Evolutionary conservation across 2,113 vertebrate genomes (phyloP), one percentile per base, ranked within the genome.

Genomic region (Mirounga angustirostris): DNA sequence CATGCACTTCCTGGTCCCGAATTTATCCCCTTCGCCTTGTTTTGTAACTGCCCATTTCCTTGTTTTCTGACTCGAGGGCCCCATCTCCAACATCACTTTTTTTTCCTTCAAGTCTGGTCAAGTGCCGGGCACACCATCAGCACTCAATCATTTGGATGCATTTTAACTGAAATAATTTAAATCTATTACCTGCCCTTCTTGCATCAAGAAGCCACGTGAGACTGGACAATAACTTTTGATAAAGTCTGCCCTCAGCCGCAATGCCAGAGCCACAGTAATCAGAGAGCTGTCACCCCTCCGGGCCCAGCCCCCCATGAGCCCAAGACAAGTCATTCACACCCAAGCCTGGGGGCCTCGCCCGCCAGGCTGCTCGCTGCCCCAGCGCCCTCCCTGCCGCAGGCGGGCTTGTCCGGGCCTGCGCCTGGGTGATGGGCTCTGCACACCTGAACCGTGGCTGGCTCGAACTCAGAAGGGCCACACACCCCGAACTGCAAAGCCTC

Each of bases 151-250:
- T n/a, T 7, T 69, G 63, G 87, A 52, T 65, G 81, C 24, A 19
- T 52, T 95, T 95, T 95, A 92, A 92, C 61, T 73, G 54, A 96
- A 96, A 46, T 93, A 52, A 79, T 46, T 91, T 81, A 36, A 96
- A 92, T 93, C 84, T 69, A 95, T 84, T 59, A 97, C 74, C 46
- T 0, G 2, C 67, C 89, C 73, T 87, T 61, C 50, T 95, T 91
- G 88, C 46, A 93, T 91, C 86, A 76, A 80, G 85, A 83, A 91
- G 54, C 58, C 58, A 58, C 13, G 0, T 80, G 58, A 76, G 76
- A 87, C 86, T 73, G 90, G 59, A 94, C 33, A 87, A 6, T 78
- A 92, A 91, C 82, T 67, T n/a, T 12, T 78, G 79, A 54, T 69
- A 83, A 87, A 69, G 52, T 54, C 30, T n/a, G 19, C 81, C 65